phyloP scores from a whole-genome alignment of 2,797 vertebrate genomes.

The Danio choprae region DNA sequence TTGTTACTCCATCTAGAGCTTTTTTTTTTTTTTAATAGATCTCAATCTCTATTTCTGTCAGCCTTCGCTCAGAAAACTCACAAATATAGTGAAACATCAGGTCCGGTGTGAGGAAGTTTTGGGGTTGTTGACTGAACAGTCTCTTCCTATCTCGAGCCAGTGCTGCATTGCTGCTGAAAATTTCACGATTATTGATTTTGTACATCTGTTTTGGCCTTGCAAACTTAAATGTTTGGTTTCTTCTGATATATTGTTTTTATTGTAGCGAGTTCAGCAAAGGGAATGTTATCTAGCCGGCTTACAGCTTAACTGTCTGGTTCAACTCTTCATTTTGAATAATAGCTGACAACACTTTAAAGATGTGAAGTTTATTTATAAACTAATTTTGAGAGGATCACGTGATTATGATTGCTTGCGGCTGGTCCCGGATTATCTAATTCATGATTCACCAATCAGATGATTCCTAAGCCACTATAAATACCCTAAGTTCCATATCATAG shows the following conservation, averaged over 20 bases:
- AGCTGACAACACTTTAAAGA: no score
- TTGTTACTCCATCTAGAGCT: conserved; percentile 17
- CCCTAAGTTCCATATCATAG: no score
- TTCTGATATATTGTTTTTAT: neutral
- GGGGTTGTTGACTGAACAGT: neutral
- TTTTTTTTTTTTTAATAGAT: conserved; percentile 24
- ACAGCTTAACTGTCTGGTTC: neutral
- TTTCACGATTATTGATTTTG: neutral
- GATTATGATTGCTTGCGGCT: no score
- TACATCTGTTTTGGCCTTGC: neutral
- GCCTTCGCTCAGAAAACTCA: neutral
- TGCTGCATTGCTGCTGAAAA: neutral
- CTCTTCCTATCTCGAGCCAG: neutral
- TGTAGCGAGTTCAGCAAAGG: neutral
- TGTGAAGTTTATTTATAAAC: no score
- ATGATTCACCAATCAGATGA: no score
- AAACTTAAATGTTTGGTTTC: neutral
- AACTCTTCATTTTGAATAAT: no score
- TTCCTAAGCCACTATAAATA: no score
- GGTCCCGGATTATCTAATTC: no score
- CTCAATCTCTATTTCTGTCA: conserved; percentile 14
- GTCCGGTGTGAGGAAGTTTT: neutral
- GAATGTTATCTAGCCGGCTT: neutral
- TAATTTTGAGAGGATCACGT: no score
- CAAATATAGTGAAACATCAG: conserved; percentile 10